Percentiles rank a stretch among this genome's conserved stretches.
Conservation (phyloP, 2,797 vertebrate genomes). For the Sylvilagus floridanus region DNA sequence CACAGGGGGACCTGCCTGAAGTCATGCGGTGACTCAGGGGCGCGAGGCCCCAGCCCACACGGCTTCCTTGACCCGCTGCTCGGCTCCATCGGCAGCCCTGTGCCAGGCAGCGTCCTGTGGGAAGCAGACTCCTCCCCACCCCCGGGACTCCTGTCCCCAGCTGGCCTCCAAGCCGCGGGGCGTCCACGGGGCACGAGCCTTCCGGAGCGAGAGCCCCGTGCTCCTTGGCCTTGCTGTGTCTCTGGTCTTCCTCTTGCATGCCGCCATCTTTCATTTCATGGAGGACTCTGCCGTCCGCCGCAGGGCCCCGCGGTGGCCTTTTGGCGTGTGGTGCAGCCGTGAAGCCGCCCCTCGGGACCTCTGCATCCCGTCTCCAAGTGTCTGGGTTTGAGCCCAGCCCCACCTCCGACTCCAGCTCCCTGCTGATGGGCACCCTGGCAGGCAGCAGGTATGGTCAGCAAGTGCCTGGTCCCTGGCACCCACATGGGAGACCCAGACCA, state of each 20-base stretch:
- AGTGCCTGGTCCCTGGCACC: too few relatives aligned
- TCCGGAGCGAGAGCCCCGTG: accelerated
- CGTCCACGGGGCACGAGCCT: accelerated
- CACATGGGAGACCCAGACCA: too few relatives aligned
- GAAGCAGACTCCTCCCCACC: neutral
- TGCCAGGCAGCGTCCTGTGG: accelerated
- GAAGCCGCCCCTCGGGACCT: too few relatives aligned
- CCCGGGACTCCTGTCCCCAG: neutral
- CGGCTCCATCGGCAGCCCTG: neutral
- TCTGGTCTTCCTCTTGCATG: neutral
- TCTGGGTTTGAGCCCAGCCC: too few relatives aligned
- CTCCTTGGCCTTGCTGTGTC: accelerated
- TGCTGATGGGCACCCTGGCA: too few relatives aligned
- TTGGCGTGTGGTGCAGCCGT: too few relatives aligned
- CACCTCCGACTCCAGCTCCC: too few relatives aligned
- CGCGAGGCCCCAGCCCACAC: accelerated
- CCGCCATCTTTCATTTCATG: neutral
- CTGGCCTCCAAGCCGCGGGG: neutral
- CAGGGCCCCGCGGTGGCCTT: too few relatives aligned
- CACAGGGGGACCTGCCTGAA: accelerated
- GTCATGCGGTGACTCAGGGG: neutral
- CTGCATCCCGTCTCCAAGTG: too few relatives aligned
- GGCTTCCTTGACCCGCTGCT: accelerated
- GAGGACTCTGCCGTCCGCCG: too few relatives aligned
- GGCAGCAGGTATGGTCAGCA: too few relatives aligned